Base-by-base conservation (phyloP, 2,888 invertebrate genomes). In the Didymodactylos carnosus region DNA sequence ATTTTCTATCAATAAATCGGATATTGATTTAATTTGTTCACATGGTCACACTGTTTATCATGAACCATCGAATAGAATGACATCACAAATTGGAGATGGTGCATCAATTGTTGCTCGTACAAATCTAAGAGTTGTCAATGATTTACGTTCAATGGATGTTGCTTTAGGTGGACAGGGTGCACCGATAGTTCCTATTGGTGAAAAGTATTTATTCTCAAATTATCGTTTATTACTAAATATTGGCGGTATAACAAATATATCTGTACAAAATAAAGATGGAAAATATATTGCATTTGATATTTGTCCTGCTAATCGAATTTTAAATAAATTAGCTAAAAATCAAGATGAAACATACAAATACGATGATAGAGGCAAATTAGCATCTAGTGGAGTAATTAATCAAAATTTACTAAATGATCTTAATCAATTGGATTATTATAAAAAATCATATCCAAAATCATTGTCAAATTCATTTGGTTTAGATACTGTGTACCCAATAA, bases 31-130 rank as follows among this genome's bases (percentile, higher is more conserved):
- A 74, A 78, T 80, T 8, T 77, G 80, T 0, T 79, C 79, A 3
- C 80, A 81, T 76, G 81, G 81, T 16, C 81, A 82, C 74, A 80
- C 80, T 0, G 76, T 81, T 25, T 82, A 81, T 75, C 81, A 82
- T 76, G 79, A 80, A 72, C 81, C 81, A 7, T 77, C 78, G 13
- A 76, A 78, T 8, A 75, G 78, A 3, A 77, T 80, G 53, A 80
- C 81, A 2, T 81, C 80, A 76, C 80, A 81, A 73, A 77, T 81
- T 10, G 81, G 81, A 16, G 80, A 80, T 70, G 81, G 81, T 1
- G 80, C 81, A 74, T 79, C 79, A 16, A 78, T 79, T 23, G 76
- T 79, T 10, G 76, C 79, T 8, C 77, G 79, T 73, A 75, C 81
- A 11, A 72, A 72, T 11, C 79, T 78, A 43, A 78, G 79, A 16